Evolutionary conservation across 2,113 vertebrate species (phyloP).

Genomic region (Ellobius talpinus): DNA sequence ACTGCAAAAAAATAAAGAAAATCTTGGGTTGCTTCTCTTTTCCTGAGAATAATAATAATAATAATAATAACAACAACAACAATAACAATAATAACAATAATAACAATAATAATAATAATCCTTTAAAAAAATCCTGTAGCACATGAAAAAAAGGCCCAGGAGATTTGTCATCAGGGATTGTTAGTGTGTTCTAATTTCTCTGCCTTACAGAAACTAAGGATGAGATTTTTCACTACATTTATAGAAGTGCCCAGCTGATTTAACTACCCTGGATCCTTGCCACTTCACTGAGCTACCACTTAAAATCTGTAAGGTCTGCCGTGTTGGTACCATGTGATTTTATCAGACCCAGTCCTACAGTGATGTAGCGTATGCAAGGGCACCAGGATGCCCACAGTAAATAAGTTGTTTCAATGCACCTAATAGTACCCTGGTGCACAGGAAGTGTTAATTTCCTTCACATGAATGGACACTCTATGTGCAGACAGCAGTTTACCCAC

Average conservation of each 20-base stretch:
- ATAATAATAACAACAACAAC: too few relatives aligned
- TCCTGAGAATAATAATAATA: too few relatives aligned
- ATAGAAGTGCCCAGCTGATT: conserved; percentile 15
- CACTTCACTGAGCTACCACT: conserved; percentile 15
- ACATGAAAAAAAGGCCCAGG: neutral
- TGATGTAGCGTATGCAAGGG: conserved; percentile 34
- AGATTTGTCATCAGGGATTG: conserved; percentile 30
- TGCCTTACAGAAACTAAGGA: neutral
- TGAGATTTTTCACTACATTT: conserved; percentile 13
- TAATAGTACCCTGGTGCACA: conserved; percentile 72
- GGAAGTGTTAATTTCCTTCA: conserved; percentile 71
- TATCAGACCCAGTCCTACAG: conserved; percentile 45
- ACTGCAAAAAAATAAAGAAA: conserved; percentile 1
- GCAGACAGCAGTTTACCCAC: conserved; percentile 59
- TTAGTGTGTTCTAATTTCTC: conserved; percentile 50
- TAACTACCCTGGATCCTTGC: conserved; percentile 46
- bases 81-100: too few relatives aligned
- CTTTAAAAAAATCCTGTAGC: conserved; percentile 40
- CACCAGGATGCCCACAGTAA: conserved; percentile 66
- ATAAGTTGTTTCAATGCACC: conserved; percentile 74
- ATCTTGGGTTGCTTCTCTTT: neutral
- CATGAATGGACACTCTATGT: conserved; percentile 77
- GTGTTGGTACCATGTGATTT: conserved; percentile 62
- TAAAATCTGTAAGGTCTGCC: conserved; percentile 59
- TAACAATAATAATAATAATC: too few relatives aligned